Conservation (phyloP, 1,140 invertebrate genomes). For the Bombus superbus region DNA sequence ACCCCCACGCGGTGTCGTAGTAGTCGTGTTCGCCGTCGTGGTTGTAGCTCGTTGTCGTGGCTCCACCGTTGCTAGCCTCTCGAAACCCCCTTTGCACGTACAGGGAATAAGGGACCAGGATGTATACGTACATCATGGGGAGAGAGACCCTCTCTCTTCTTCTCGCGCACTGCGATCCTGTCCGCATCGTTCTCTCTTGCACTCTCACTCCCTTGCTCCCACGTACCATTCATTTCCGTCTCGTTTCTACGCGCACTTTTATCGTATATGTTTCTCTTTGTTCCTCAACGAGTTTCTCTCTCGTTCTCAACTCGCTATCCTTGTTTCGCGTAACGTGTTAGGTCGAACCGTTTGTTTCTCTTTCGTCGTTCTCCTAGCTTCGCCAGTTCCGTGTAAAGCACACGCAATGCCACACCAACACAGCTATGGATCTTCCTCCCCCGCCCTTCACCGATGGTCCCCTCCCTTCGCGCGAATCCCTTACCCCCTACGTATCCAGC, state of each 20-base stretch:
- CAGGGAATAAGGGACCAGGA: constrained; percentile 46
- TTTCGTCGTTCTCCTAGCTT: constrained; percentile 35
- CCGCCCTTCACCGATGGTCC: constrained; percentile 39
- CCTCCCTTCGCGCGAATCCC: constrained; percentile 53
- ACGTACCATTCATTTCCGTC: constrained; percentile 8
- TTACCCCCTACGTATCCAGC: constrained; percentile 63
- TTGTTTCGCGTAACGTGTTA: background rate
- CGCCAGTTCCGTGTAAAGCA: background rate
- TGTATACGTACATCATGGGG: constrained; percentile 47
- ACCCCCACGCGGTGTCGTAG: constrained; percentile 69
- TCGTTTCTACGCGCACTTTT: constrained; percentile 27
- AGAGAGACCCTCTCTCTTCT: constrained; percentile 38
- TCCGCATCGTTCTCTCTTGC: constrained; percentile 41
- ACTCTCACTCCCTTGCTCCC: constrained; percentile 32
- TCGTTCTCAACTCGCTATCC: background rate
- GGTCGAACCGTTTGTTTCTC: constrained; percentile 21
- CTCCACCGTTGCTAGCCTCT: constrained; percentile 53
- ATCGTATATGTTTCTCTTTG: constrained; percentile 1
- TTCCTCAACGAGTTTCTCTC: constrained; percentile 29
- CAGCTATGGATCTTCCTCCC: background rate
- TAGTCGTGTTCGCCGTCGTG: constrained; percentile 43
- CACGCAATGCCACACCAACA: background rate
- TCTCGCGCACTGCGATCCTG: constrained; percentile 8
- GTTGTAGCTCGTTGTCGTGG: constrained; percentile 43
- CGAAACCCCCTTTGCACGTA: constrained; percentile 66